A percentile compares a stretch with the other conserved stretches of the same genome.
phyloP scores from a whole-genome alignment of 2,797 vertebrate species.

The Buphagus erythrorhynchus region DNA sequence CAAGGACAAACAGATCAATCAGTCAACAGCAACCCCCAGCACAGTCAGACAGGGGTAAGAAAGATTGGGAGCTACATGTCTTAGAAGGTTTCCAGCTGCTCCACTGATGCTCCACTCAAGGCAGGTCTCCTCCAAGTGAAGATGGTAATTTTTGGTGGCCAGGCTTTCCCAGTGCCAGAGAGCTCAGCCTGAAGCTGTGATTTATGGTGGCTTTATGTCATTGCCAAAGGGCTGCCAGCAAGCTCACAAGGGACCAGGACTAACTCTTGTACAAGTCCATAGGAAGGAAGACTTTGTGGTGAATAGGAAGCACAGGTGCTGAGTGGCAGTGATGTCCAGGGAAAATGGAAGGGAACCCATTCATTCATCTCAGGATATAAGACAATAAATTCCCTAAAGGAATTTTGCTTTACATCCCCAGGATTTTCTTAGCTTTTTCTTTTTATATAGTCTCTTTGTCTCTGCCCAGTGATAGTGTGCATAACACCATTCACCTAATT shows the following conservation, averaged over 20 bases:
- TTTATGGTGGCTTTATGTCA: background rate
- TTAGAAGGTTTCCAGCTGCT: background rate
- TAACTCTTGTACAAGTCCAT: background rate
- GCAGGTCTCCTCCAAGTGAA: background rate
- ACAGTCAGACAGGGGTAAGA: background rate
- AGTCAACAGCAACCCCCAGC: rapidly evolving
- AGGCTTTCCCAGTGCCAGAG: background rate
- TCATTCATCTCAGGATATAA: background rate
- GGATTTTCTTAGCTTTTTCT: background rate
- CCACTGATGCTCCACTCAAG: background rate
- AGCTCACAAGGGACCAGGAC: background rate
- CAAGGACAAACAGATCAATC: background rate
- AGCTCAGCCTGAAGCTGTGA: background rate
- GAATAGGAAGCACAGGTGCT: background rate
- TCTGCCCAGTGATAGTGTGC: background rate
- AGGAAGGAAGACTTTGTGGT: background rate
- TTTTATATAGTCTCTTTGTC: background rate
- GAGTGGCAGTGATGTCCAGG: background rate
- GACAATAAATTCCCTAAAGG: background rate
- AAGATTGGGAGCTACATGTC: background rate
- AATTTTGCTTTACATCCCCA: background rate
- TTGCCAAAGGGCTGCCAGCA: background rate
- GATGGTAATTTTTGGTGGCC: background rate
- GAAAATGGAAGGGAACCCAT: background rate
- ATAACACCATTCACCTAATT: background rate